Conservation (phyloP, 2,888 invertebrate species). For the Acanthococcus lagerstroemiae region DNA sequence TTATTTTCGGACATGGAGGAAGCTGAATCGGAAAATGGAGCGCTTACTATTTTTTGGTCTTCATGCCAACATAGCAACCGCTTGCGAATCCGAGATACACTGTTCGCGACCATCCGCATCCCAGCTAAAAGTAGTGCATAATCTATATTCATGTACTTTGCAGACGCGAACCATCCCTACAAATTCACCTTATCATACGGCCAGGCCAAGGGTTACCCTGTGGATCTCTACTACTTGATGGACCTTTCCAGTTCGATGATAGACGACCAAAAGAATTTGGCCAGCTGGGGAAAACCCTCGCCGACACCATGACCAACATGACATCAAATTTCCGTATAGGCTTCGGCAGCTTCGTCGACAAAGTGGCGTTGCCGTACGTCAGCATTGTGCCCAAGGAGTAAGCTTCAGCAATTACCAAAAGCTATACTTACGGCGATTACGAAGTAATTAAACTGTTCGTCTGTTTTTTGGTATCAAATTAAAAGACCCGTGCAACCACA, state of each 20-base stretch:
- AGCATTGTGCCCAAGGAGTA: constrained; percentile 83
- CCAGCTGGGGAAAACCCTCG: constrained; percentile 68
- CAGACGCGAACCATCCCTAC: constrained; percentile 58
- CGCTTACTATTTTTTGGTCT: too few relatives aligned
- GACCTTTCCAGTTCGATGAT: constrained; percentile 98
- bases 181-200: constrained; percentile 64
- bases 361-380: constrained; percentile 94
- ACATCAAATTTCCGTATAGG: constrained; percentile 87
- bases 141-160: too few relatives aligned
- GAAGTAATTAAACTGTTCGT: neutral
- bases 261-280: constrained; percentile 93
- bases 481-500: constrained; percentile 58
- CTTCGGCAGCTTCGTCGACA: constrained; percentile 91
- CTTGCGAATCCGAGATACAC: too few relatives aligned
- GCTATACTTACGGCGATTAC: too few relatives aligned
- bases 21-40: too few relatives aligned
- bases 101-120: too few relatives aligned
- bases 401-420: too few relatives aligned
- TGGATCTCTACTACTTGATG: constrained; percentile 98
- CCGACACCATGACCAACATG: constrained; percentile 78
- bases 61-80: too few relatives aligned
- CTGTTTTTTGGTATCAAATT: constrained; percentile 46
- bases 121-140: too few relatives aligned
- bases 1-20: too few relatives aligned
- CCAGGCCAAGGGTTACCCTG: constrained; percentile 90